Base-by-base conservation (phyloP, 2,888 invertebrate genomes). In the Hyalella azteca region DNA sequence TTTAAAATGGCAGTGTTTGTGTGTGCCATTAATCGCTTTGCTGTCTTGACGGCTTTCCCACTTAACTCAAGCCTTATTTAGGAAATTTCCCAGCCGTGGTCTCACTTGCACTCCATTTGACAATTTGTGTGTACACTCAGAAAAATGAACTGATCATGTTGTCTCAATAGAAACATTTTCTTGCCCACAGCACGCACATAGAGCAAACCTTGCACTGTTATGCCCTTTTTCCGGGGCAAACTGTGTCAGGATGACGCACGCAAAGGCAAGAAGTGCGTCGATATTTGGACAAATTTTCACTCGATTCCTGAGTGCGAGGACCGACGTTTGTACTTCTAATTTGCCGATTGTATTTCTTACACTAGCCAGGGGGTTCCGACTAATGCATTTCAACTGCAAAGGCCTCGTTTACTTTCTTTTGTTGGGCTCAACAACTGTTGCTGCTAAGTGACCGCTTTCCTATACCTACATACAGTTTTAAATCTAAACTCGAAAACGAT, bases 1-100 rank as follows among this genome's bases (percentile, higher is more conserved):
- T n/a, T n/a, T n/a, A 36, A 32, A 66, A 32, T 29, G 0, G 5
- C 15, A 32, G 66, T 66, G 19, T 66, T 66, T 66, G 66, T 66
- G 19, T 66, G 36, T 66, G n/a, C 66, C 66, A 66, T 66, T 66
- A 66, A 66, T 66, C 66, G 66, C 66, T 66, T 29, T 66, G 19
- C 66, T 36, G 19, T 66, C 66, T 66, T 66, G 66, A 36, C 66
- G 36, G 66, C 39, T 66, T 66, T 66, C 66, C 66, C 66, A 66
- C 66, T 66, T 66, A 66, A 66, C 66, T 66, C 66, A 66, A 66
- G 66, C 15, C 66, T 66, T 36, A 36, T 66, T 9, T 66, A 29
- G 36, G 29, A 19, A 36, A 36, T 66, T 66, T 66, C 66, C 66
- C 66, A 66, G 66, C 36, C 36, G 5, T 13, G 66, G 39, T 29